Conservation (phyloP, 35 echinoderm and acorn worm species). For the Strongylocentrotus purpuratus region DNA sequence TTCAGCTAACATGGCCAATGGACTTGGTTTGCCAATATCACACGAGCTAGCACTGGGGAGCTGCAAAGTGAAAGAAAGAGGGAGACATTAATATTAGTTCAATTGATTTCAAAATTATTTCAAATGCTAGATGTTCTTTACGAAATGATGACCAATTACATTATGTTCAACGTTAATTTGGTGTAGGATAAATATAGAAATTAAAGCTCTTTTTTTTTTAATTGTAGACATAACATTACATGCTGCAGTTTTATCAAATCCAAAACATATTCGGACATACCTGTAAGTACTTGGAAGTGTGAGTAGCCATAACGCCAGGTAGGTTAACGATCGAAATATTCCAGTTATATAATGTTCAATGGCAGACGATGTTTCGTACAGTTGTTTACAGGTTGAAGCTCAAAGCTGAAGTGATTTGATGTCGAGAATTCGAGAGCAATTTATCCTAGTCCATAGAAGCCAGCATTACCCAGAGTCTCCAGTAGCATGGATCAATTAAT, state of each 20-base stretch:
- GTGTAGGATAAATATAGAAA: too few species aligned
- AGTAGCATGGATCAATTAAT: neutral
- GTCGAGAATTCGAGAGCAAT: neutral
- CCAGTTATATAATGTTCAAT: neutral
- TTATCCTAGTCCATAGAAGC: neutral
- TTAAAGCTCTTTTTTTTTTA: too few species aligned
- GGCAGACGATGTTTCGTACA: too few species aligned
- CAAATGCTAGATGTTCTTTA: too few species aligned
- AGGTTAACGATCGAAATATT: too few species aligned
- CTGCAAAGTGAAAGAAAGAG: neutral
- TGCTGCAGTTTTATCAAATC: too few species aligned
- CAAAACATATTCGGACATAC: neutral
- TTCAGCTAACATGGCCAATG: conserved; percentile 15
- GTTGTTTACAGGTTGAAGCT: neutral
- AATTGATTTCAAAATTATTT: neutral
- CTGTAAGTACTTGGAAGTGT: neutral
- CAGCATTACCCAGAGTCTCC: neutral
- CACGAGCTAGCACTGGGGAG: neutral
- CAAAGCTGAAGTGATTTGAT: neutral
- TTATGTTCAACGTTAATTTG: too few species aligned
- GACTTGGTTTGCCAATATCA: conserved; percentile 25
- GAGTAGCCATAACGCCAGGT: neutral
- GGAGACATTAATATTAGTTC: neutral
- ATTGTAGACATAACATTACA: too few species aligned
- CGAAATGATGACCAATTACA: too few species aligned